Conservation (phyloP, 2,797 vertebrate species). For the Micromesistius poutassou region DNA sequence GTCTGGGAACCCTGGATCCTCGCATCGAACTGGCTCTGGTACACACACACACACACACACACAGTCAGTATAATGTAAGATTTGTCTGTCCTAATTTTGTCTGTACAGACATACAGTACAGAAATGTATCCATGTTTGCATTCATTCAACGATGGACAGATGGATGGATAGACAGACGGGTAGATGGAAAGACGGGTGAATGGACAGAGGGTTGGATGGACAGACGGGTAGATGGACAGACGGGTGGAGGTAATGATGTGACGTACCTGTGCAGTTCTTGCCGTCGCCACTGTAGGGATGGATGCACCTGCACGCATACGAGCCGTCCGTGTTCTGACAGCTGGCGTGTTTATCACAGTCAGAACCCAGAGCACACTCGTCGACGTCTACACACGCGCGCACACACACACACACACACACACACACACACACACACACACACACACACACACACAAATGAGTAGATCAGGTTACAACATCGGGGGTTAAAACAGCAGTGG, state of each 20-base stretch:
- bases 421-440: not conserved
- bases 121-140: not conserved
- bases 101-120: not conserved
- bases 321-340: conserved; percentile 92
- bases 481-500: too few species aligned
- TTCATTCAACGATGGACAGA: not conserved
- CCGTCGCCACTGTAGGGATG: conserved; percentile 88
- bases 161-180: not conserved
- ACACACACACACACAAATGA: not conserved
- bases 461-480: too few species aligned
- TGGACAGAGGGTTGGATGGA: not conserved
- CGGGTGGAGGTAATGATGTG: not conserved
- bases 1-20: conserved; percentile 78
- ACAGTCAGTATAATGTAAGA: not conserved
- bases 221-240: too few species aligned
- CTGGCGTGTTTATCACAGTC: conserved; percentile 86
- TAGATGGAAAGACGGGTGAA: too few species aligned
- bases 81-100: not conserved
- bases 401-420: conserved; percentile 14
- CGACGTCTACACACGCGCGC: conserved; percentile 78
- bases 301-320: conserved; percentile 86
- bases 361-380: conserved; percentile 93
- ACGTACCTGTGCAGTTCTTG: conserved; percentile 92
- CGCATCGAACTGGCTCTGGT: conserved; percentile 87
- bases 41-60: not conserved